Evolutionary conservation across 2,113 vertebrate genomes (phyloP).

Genomic region (Stigmatopora nigra): DNA sequence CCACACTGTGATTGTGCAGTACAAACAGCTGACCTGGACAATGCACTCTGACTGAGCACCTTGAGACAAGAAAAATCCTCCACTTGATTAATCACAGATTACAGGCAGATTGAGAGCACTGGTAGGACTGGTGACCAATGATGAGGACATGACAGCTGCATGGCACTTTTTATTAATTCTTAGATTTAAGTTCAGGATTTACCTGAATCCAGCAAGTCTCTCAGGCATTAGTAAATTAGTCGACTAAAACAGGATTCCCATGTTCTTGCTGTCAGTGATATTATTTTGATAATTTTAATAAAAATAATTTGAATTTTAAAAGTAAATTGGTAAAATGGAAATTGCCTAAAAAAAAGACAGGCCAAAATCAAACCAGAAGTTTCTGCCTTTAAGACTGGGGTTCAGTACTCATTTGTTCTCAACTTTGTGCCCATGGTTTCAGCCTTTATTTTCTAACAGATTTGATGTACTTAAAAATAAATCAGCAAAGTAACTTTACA

Average conservation of each 20-base stretch:
- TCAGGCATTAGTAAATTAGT: neutral
- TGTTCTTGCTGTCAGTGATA: neutral
- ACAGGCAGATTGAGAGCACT: slow-evolving; percentile 24
- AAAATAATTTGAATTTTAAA: neutral
- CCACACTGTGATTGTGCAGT: neutral
- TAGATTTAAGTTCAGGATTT: neutral
- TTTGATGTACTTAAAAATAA: no score
- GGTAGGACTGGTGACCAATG: slow-evolving; percentile 1
- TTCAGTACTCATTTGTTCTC: no score
- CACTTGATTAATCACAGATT: slow-evolving; percentile 26
- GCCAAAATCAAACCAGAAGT: no score
- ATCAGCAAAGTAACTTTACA: no score
- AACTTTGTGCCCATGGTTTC: no score
- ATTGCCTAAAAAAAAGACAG: no score
- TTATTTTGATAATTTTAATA: neutral
- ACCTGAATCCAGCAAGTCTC: neutral
- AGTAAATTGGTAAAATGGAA: no score
- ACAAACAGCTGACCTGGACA: slow-evolving; percentile 20
- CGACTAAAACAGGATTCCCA: neutral
- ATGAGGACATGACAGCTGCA: neutral
- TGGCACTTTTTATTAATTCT: neutral
- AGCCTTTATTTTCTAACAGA: no score
- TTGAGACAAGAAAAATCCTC: slow-evolving; percentile 18
- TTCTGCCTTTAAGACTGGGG: no score
- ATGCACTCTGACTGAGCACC: slow-evolving; percentile 14